Conservation (phyloP, 2,888 invertebrate genomes). For the Orgyia antiqua region DNA sequence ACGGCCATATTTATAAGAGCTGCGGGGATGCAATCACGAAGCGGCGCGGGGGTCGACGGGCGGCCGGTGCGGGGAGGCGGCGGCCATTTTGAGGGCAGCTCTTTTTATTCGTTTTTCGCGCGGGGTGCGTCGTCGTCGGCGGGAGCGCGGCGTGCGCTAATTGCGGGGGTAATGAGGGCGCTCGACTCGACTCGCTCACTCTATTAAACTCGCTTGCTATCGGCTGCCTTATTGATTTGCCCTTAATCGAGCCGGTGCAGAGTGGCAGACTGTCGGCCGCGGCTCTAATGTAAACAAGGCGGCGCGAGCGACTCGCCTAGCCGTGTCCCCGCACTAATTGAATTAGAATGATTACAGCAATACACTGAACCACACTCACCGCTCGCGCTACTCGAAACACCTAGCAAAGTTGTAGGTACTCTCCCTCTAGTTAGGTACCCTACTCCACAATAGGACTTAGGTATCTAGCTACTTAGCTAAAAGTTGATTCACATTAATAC, state of each 20-base stretch:
- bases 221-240: slow-evolving; percentile 77
- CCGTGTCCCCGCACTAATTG: slow-evolving; percentile 49
- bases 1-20: slow-evolving; percentile 80
- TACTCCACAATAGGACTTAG: too few species aligned
- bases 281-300: slow-evolving; percentile 64
- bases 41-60: slow-evolving; percentile 72
- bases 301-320: slow-evolving; percentile 36
- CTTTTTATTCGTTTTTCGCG: slow-evolving; percentile 80
- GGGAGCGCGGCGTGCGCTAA: slow-evolving; percentile 75
- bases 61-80: slow-evolving; percentile 61
- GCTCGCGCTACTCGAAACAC: slow-evolving; percentile 3
- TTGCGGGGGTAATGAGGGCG: slow-evolving; percentile 78
- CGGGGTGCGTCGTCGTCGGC: slow-evolving; percentile 74
- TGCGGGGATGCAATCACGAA: slow-evolving; percentile 79
- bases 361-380: slow-evolving; percentile 22
- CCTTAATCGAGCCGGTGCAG: slow-evolving; percentile 65
- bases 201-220: slow-evolving; percentile 75
- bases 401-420: too few species aligned
- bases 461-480: too few species aligned
- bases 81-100: slow-evolving; percentile 87
- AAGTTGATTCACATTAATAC: too few species aligned
- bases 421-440: too few species aligned
- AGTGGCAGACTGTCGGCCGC: slow-evolving; percentile 43
- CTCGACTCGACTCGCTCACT: slow-evolving; percentile 73
- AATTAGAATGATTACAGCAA: slow-evolving; percentile 61